Percentiles rank a stretch among this genome's conserved stretches.
Conservation (phyloP, 2,797 vertebrate genomes). For the Sarcophilus harrisii region DNA sequence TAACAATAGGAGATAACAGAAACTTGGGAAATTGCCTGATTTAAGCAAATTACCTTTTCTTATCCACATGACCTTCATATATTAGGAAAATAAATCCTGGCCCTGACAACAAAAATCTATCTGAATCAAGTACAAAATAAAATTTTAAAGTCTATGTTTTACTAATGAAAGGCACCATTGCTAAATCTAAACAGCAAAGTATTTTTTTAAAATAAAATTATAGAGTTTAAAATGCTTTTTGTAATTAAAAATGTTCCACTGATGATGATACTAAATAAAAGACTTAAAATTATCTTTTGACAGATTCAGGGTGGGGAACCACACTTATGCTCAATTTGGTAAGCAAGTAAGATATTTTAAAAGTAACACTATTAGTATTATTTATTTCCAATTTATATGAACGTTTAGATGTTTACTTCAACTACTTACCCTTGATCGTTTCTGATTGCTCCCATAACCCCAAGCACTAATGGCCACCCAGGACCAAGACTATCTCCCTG, state of each 20-base stretch:
- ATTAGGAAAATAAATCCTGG: background rate
- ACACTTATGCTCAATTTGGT: background rate
- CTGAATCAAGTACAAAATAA: background rate
- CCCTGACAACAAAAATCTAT: background rate
- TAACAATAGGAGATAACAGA: background rate
- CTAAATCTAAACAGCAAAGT: background rate
- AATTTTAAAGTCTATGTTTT: background rate
- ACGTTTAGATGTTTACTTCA: slow-evolving; percentile 56
- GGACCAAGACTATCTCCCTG: slow-evolving; percentile 97
- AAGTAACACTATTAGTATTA: background rate
- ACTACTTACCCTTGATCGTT: slow-evolving; percentile 96
- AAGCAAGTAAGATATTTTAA: slow-evolving; percentile 36
- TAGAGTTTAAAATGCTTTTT: background rate
- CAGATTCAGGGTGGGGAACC: background rate
- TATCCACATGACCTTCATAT: background rate
- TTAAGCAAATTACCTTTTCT: background rate
- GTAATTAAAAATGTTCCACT: background rate
- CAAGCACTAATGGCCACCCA: slow-evolving; percentile 97
- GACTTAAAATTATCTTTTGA: background rate
- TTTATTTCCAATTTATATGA: slow-evolving; percentile 27
- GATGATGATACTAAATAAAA: background rate
- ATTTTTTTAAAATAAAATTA: background rate
- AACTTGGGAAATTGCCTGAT: background rate
- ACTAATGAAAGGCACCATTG: background rate
- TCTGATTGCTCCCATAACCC: slow-evolving; percentile 98